phyloP scores from a whole-genome alignment of 2,888 invertebrate species.

The Drosophila limbata region DNA sequence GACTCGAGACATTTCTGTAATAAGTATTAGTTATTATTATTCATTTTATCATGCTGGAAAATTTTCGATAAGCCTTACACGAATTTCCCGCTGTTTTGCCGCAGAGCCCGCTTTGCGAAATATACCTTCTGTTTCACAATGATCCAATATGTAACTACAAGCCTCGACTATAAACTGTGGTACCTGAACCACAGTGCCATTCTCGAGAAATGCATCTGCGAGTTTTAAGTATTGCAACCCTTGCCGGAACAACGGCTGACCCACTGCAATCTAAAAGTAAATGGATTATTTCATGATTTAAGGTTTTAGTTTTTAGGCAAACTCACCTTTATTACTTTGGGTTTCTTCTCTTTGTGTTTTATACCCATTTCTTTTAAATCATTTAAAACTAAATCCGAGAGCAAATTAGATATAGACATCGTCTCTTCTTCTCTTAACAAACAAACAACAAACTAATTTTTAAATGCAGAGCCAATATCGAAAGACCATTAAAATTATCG shows the following conservation, averaged over 20 bases:
- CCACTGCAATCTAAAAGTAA: constrained; percentile 6
- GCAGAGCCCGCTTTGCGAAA: constrained; percentile 96
- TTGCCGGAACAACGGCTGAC: constrained; percentile 85
- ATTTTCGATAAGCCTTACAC: constrained; percentile 85
- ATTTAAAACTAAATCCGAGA: constrained; percentile 87
- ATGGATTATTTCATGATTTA: neutral
- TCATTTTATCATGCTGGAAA: neutral
- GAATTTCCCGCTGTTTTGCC: constrained; percentile 92
- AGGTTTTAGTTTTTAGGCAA: neutral
- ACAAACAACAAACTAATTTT: constrained; percentile 2
- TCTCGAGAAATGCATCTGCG: constrained; percentile 88
- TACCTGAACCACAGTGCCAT: constrained; percentile 90
- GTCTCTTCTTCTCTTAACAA: neutral
- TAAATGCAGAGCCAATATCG: constrained; percentile 3
- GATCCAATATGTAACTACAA: constrained; percentile 89
- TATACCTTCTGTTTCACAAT: constrained; percentile 92
- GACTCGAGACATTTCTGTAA: constrained; percentile 25
- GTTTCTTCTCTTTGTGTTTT: constrained; percentile 90
- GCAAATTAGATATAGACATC: constrained; percentile 84
- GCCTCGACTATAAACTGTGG: constrained; percentile 91
- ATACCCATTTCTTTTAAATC: constrained; percentile 90
- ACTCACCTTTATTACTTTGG: constrained; percentile 40
- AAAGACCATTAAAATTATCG: neutral
- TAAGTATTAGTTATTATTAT: neutral
- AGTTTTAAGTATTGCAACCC: constrained; percentile 86